Evolutionary conservation across 2,797 vertebrate species (phyloP), one percentile per base, ranked within the genome.

Genomic region (Catharus ustulatus): DNA sequence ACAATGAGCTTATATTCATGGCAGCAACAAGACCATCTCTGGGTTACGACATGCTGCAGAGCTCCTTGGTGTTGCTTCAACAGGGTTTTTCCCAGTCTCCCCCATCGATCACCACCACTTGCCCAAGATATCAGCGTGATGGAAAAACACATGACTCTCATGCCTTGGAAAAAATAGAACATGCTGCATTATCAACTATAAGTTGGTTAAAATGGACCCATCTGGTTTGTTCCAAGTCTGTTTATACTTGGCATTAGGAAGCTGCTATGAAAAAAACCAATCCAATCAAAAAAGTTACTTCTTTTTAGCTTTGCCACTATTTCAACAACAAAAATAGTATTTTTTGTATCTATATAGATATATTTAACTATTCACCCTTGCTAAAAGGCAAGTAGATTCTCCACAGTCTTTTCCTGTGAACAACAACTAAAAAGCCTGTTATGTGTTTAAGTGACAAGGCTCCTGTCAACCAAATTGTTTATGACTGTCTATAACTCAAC

Each of bases 111-210:
- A 5, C 74, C 66, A 76, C 29, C 22, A 66, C 20, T 52, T 15
- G 32, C 42, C 19, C 23, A 58, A 54, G 34, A 71, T n/a, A 74
- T 19, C 17, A 61, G n/a, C 0, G 0, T 7, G 27, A 78, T 17
- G n/a, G 46, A 88, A 90, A 91, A 76, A 61, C 22, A 54, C 12
- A 68, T 55, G 54, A 62, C 12, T 46, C n/a, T 85, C 11, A 3
- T 11, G 15, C 38, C 62, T 32, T 55, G 46, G 43, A 42, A 88
- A 83, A 69, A 93, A 67, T 5, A 51, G 36, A 79, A 36, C 2
- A 1, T 18, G 16, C 15, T 36, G 17, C 8, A 27, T 46, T 72
- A 69, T 19, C 19, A 62, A 43, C 19, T 59, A 59, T 10, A 32
- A 69, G 13, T 5, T 66, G 34, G 73, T 76, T 61, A 94, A 57